phyloP scores from a whole-genome alignment of 1,140 invertebrate species.

The Ceratoteleas bidentatus region DNA sequence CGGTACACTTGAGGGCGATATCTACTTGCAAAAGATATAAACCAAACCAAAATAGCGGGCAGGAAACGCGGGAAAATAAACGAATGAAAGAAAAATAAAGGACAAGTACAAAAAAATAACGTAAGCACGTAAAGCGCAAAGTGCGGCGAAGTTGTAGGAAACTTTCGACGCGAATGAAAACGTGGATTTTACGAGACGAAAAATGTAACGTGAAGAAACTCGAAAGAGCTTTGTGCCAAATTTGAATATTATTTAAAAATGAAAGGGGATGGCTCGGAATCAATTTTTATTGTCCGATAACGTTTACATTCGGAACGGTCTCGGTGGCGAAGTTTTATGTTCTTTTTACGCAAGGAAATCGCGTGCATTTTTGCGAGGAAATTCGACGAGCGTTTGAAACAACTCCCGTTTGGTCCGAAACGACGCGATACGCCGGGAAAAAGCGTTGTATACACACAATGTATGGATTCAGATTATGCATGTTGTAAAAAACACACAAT shows the following conservation, averaged over 20 bases:
- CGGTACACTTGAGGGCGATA: conserved; percentile 36
- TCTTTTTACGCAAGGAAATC: too few relatives aligned
- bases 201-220: conserved; percentile 38
- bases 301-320: neutral
- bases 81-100: too few relatives aligned
- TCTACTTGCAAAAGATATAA: conserved; percentile 43
- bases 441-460: too few relatives aligned
- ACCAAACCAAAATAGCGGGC: too few relatives aligned
- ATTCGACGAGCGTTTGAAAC: too few relatives aligned
- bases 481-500: too few relatives aligned
- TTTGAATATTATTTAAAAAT: conserved; percentile 42
- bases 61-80: too few relatives aligned
- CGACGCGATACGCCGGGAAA: too few relatives aligned
- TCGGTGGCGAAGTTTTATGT: neutral
- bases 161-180: conserved; percentile 48
- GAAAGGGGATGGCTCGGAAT: neutral
- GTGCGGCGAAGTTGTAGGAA: conserved; percentile 41
- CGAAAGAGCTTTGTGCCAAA: conserved; percentile 17
- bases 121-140: conserved; percentile 30
- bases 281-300: conserved; percentile 15
- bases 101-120: conserved; percentile 29
- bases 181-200: conserved; percentile 45
- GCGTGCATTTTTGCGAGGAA: too few relatives aligned
- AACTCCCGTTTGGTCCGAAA: too few relatives aligned
- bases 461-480: too few relatives aligned